Evolutionary conservation across 1,140 invertebrate species (phyloP), one percentile per base, ranked within the genome.

Genomic region (Idris sp.): DNA sequence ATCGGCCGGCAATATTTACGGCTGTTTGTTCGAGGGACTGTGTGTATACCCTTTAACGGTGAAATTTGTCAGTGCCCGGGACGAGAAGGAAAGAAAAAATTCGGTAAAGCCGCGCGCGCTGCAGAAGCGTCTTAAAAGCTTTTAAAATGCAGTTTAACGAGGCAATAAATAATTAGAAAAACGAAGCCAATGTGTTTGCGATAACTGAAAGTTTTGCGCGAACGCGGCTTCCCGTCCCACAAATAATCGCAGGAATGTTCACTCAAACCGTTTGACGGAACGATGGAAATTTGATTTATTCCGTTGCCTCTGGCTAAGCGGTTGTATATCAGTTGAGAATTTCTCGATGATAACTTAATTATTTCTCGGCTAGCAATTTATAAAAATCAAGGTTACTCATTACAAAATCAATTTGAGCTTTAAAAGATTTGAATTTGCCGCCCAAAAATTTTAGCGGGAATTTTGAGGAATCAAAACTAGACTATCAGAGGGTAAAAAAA

Each of bases 161-260:
- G 61, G 54, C 61, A 76, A 76, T 72, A 72, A 72, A 72, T 72
- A 76, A 67, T 76, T 75, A 65, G 53, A 65, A 64, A 75, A 69
- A 69, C 58, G 72, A 56, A 69, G 61, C 64, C 64, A 62, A 49
- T 51, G 43, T 48, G 41, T 49, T 22, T 31, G 43, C 58, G 53
- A 74, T 74, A 74, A 67, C 58, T 65, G 71, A 65, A 67, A 72
- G 68, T 59, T 73, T 51, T 44, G 38, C 44, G 48, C 33, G 48
- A 33, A 31, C 62, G 31, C 41, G 62, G 41, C 53, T 73, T 48
- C 54, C 35, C 56, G 71, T 61, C 62, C 56, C 48, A 61, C 71
- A 67, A 74, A 67, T 74, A 74, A 61, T 68, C 72, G 49, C 56
- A 31, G 30, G 49, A 74, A 67, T 74, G 46, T 48, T 53, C 54